A percentile compares a stretch with the other conserved stretches of the same genome.
Conservation (phyloP, 2,113 vertebrate genomes). For the Indri indri region DNA sequence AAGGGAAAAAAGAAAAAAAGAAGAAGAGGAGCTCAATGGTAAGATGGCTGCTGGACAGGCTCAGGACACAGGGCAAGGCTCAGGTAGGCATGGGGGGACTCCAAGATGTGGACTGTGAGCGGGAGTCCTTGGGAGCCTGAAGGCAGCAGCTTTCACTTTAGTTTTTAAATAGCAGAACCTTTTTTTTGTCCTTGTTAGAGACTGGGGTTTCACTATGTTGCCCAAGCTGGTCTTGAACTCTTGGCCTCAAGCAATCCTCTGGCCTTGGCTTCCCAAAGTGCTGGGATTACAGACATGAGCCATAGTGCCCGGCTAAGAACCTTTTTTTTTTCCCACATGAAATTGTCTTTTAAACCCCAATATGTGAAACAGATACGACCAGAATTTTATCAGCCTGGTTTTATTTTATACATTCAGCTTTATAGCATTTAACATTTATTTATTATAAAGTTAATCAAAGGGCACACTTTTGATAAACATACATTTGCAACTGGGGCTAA, state of each 20-base stretch:
- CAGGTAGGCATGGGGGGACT: background rate
- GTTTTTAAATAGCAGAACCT: background rate
- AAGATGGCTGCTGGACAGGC: background rate
- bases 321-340: background rate
- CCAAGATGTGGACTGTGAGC: background rate
- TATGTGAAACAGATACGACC: background rate
- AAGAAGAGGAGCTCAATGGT: background rate
- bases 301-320: no score
- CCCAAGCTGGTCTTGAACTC: no score
- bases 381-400: background rate
- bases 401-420: background rate
- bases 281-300: no score
- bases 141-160: background rate
- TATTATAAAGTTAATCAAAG: background rate
- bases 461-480: slow-evolving; percentile 4
- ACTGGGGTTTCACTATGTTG: no score
- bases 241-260: no score
- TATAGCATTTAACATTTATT: background rate
- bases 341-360: background rate
- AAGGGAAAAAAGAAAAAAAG: no score
- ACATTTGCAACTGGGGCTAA: background rate
- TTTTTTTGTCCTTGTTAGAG: no score
- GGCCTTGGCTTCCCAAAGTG: no score
- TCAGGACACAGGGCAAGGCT: background rate
- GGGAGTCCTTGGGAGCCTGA: background rate